Evolutionary conservation across 2,113 vertebrate genomes (phyloP), one percentile per base, ranked within the genome.

Genomic region (Hemichromis elongatus): DNA sequence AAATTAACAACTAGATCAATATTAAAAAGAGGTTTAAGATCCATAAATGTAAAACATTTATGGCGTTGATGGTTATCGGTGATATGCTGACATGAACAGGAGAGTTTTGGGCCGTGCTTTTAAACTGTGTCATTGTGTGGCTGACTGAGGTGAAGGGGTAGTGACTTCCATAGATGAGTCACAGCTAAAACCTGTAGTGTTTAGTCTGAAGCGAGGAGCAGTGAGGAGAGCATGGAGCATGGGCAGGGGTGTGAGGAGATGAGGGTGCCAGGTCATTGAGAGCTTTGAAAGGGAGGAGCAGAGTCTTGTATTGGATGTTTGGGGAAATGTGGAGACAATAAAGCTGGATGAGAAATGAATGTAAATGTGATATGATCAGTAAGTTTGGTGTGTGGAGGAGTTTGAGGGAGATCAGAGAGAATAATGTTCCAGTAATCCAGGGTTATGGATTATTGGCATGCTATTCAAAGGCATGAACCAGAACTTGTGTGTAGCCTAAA

Each of bases 241-340:
- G 3, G 12, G 63, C n/a, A 42, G 63, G 14, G n/a, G 63, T 68
- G 12, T 42, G 35, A 42, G 63, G 37, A 42, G 30, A n/a, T 37
- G 30, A 63, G 57, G 1, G 63, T 42, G 37, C 12, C 63, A 68
- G 7, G 63, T 16, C n/a, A 1, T 40, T n/a, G 33, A 42, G 12
- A 42, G 61, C 35, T 66, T 66, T 66, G 61, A 66, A 21, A 66
- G 61, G 40, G 61, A 66, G n/a, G 61, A 40, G 6, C 10, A 66
- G 59, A 66, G 13, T 40, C 61, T 66, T 40, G 19, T 40, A 40
- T 66, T 0, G 61, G 56, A 59, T 4, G 28, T n/a, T 21, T 35
- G 40, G 19, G 61, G 61, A 66, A 66, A 68, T 68, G 63, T 12
- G 37, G 63, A 68, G 3, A 14, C 5, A 3, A 5, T 68, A n/a